Evolutionary conservation across 2,888 invertebrate genomes (phyloP).

Genomic region (Omphaloscelis lunosa): DNA sequence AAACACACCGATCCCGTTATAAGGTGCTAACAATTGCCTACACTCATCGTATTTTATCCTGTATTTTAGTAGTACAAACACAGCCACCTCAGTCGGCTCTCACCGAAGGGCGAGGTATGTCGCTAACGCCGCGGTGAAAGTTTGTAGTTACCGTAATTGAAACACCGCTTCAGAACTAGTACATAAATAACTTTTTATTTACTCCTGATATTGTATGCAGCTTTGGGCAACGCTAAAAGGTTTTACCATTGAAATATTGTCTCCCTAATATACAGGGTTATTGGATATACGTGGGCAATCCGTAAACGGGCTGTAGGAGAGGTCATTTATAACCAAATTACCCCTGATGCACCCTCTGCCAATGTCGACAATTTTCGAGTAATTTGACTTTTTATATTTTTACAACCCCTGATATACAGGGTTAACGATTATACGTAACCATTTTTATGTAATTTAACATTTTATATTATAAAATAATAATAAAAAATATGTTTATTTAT

Average conservation of each 20-base stretch:
- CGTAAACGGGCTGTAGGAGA: too few species aligned
- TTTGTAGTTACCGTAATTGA: slow-evolving; percentile 21
- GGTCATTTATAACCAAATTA: too few species aligned
- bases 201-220: slow-evolving; percentile 3
- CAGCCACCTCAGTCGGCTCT: slow-evolving; percentile 24
- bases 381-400: too few species aligned
- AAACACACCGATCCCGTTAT: background rate
- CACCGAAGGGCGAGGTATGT: slow-evolving; percentile 49
- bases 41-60: slow-evolving; percentile 5
- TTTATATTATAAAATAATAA: too few species aligned
- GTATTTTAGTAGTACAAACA: background rate
- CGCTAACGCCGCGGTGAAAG: slow-evolving; percentile 60
- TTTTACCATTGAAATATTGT: background rate
- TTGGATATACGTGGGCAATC: too few species aligned
- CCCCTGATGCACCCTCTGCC: too few species aligned
- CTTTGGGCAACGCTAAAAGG: background rate
- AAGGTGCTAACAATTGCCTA: background rate
- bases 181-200: slow-evolving; percentile 33
- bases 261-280: too few species aligned
- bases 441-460: too few species aligned
- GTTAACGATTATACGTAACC: too few species aligned
- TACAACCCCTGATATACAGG: too few species aligned
- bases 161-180: slow-evolving; percentile 25
- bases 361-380: too few species aligned
- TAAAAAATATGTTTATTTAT: too few species aligned